Evolutionary conservation across 2,113 vertebrate genomes (phyloP).

Genomic region (Agapornis roseicollis): DNA sequence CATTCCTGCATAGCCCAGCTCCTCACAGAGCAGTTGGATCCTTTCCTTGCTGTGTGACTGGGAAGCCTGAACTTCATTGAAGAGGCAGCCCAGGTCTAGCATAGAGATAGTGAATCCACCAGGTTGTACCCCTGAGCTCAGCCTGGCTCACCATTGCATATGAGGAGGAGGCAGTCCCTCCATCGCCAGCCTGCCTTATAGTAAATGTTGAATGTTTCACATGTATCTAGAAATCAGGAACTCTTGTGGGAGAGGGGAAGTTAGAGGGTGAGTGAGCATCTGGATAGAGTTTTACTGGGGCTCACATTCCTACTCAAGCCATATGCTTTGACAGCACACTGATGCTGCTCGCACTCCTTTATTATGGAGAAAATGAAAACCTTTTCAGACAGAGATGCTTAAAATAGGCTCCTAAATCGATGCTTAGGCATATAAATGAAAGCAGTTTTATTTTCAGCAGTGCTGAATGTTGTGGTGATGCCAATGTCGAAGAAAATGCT

Average conservation of each 20-base stretch:
- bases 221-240: background rate
- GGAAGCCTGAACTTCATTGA: background rate
- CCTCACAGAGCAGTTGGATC: background rate
- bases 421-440: slow-evolving; percentile 36
- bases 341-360: background rate
- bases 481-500: background rate
- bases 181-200: background rate
- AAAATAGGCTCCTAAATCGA: slow-evolving; percentile 15
- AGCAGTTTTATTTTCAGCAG: slow-evolving; percentile 13
- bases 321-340: background rate
- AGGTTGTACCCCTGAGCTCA: background rate
- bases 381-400: slow-evolving; percentile 10
- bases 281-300: background rate
- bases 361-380: background rate
- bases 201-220: background rate
- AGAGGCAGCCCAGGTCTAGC: background rate
- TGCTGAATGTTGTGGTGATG: slow-evolving; percentile 14
- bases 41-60: background rate
- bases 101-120: background rate
- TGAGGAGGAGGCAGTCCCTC: background rate
- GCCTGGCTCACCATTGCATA: background rate
- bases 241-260: background rate
- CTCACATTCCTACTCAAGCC: background rate
- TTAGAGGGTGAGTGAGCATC: background rate
- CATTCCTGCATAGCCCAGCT: background rate